phyloP scores from a whole-genome alignment of 2,797 vertebrate species.

The Artibeus jamaicensis region DNA sequence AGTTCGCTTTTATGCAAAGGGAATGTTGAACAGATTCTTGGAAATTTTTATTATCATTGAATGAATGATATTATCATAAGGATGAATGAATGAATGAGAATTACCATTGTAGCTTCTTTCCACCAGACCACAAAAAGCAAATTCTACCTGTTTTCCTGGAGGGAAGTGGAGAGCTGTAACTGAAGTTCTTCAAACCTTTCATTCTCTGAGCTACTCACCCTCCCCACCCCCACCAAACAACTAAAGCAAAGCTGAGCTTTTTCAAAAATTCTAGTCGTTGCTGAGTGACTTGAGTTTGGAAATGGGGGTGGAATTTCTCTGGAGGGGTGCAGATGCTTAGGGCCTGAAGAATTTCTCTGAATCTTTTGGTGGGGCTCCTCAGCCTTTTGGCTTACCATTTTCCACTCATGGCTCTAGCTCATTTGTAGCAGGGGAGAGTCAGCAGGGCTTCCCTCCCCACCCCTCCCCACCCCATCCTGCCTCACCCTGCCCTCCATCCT shows the following conservation, averaged over 20 bases:
- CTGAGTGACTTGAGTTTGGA: not conserved
- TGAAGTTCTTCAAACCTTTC: not conserved
- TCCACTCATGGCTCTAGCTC: not conserved
- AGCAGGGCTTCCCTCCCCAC: not conserved
- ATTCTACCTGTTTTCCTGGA: not conserved
- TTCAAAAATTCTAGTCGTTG: not conserved
- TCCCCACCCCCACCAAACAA: not conserved
- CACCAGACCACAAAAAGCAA: not conserved
- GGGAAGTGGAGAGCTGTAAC: not conserved
- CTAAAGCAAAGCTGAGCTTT: not conserved
- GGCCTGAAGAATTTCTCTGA: not conserved
- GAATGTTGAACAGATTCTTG: slow-evolving; percentile 60
- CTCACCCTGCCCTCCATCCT: not conserved
- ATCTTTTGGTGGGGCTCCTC: not conserved
- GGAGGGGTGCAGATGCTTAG: not conserved
- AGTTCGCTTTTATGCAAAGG: slow-evolving; percentile 47
- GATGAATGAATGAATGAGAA: not conserved
- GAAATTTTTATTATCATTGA: slow-evolving; percentile 64
- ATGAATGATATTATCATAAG: slow-evolving; percentile 50
- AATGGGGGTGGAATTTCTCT: not conserved
- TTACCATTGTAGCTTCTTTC: not conserved
- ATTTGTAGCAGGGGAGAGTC: not conserved
- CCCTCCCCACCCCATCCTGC: too few relatives aligned
- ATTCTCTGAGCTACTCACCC: not conserved
- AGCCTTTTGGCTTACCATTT: not conserved